Evolutionary conservation across 2,113 vertebrate species (phyloP), one percentile per base, ranked within the genome.

Genomic region (Myotis yumanensis): DNA sequence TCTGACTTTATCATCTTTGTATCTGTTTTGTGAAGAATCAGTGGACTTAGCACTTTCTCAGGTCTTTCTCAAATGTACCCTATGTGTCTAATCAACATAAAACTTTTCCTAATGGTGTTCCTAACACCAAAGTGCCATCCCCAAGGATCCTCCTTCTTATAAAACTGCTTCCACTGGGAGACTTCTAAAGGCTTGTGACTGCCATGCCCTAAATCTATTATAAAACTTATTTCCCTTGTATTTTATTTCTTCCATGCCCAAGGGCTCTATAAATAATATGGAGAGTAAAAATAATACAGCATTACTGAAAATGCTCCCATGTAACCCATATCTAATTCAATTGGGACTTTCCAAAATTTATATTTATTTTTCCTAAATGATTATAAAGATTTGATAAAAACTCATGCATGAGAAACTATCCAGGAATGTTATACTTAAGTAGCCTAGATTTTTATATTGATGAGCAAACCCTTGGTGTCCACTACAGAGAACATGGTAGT

Each of bases 351-450:
- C 35, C 11, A 80, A 80, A 92, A 64, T 89, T 89, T 15, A 1
- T 73, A 86, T 72, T 91, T 89, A 52, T 54, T 85, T 94, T 95
- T 89, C 43, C 30, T 94, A 88, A 94, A 18, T 84, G 15, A 90
- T 51, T 54, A 43, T 69, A 43, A 32, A 76, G 32, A 90, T 32
- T 35, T 89, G 59, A 35, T 66, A 35, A 28, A 57, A 95, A 87
- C 18, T 62, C 14, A 35, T 16, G 23, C 52, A 59, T 12, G 15
- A 86, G 54, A 82, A 88, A 11, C 51, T 68, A 15, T 71, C 6
- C 43, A 57, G 28, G 17, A 69, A 88, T 23, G 7, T 46, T 57
- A 66, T 35, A 17, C 76, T 40, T 20, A 52, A 5, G 11, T 22
- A 68, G 14, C 1, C 12, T 54, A 83, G 17, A 48, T 83, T 64